Conservation (phyloP, 2,888 invertebrate species). For the Eupithecia insigniata region DNA sequence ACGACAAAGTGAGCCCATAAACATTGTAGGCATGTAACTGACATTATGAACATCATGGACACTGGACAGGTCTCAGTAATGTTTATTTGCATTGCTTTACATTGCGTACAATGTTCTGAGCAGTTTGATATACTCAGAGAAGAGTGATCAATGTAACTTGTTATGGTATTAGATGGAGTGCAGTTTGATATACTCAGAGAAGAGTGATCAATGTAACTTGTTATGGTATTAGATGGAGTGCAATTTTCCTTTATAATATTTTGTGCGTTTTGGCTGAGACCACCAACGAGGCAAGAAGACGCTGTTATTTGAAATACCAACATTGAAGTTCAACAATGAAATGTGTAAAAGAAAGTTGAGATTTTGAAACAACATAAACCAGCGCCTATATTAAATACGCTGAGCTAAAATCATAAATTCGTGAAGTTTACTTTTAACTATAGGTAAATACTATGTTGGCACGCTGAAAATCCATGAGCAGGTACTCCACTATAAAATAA, state of each 20-base stretch:
- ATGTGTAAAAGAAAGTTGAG: neutral
- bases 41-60: constrained; percentile 52
- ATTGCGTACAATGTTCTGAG: constrained; percentile 40
- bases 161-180: constrained; percentile 26
- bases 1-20: constrained; percentile 56
- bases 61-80: constrained; percentile 50
- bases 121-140: constrained; percentile 31
- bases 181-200: constrained; percentile 33
- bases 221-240: constrained; percentile 26
- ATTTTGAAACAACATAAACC: neutral
- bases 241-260: constrained; percentile 53
- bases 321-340: neutral
- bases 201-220: constrained; percentile 47
- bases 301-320: constrained; percentile 57
- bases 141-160: constrained; percentile 47
- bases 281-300: constrained; percentile 62
- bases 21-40: constrained; percentile 54
- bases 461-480: neutral
- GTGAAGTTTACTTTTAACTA: neutral
- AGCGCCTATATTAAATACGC: neutral
- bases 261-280: constrained; percentile 41
- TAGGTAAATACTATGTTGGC: neutral
- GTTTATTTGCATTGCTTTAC: constrained; percentile 55
- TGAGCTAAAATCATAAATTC: neutral
- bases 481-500: neutral